phyloP scores from a whole-genome alignment of 2,113 vertebrate genomes.

The Cranoglanis bouderius region DNA sequence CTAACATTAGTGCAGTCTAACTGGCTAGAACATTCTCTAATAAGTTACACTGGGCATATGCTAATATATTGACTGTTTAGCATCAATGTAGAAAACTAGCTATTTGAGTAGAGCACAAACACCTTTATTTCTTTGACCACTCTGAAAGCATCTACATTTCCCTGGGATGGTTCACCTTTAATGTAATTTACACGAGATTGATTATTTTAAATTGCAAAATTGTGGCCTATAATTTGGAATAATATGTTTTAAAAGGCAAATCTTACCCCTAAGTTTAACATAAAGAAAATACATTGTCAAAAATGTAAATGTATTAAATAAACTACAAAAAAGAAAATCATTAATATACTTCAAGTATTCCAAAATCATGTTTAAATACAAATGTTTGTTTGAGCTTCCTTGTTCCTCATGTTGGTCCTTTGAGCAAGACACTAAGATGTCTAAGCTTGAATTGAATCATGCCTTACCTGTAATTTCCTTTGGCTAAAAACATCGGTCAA shows the following conservation, averaged over 20 bases:
- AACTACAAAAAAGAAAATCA: not conserved
- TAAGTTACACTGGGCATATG: not conserved
- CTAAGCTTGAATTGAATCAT: not conserved
- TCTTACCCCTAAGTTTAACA: not conserved
- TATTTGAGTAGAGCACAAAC: not conserved
- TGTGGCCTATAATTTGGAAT: not conserved
- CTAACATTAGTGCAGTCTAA: not conserved
- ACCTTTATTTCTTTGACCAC: not conserved
- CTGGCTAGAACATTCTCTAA: not conserved
- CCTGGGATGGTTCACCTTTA: not conserved
- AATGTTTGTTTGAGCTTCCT: not conserved
- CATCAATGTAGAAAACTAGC: not conserved
- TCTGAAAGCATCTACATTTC: not conserved
- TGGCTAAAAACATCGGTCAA: not conserved
- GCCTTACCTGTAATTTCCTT: not conserved
- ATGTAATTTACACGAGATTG: not conserved
- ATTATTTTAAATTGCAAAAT: not conserved
- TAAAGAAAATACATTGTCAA: not conserved
- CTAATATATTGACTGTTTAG: not conserved
- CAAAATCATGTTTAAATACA: not conserved
- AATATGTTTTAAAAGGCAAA: not conserved
- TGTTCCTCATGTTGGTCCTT: not conserved
- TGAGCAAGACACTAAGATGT: not conserved
- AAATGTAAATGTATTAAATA: not conserved
- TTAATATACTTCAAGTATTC: not conserved